Evolutionary conservation across 2,888 invertebrate species (phyloP), one percentile per base, ranked within the genome.

Genomic region (Amblyjoppa proteus): DNA sequence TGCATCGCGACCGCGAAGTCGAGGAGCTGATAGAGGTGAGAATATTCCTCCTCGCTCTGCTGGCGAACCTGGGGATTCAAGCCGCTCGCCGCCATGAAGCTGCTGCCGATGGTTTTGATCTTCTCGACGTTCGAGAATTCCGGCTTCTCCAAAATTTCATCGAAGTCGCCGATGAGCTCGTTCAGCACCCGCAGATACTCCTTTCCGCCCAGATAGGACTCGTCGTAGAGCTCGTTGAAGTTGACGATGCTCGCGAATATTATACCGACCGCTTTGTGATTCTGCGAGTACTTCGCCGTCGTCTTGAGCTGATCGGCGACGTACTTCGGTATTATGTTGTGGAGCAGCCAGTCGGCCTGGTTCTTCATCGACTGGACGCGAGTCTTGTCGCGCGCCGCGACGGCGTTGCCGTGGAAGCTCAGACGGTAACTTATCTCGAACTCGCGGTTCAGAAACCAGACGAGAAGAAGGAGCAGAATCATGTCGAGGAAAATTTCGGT

Each of bases 211-310:
- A 98, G 95, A 94, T 98, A 99, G 71, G 98, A 98, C 93, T 99
- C 99, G 93, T 99, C 99, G 93, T 99, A 99, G 96, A 99, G 97
- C 94, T 99, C 99, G 92, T 98, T 98, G 94, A 99, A 99, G 94
- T 99, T 99, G 0, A 98, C 97, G 89, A 99, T 98, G 91, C 98
- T 98, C 7, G 99, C 99, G 93, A 99, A 99, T 91, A 99, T 97
- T 20, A 99, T 98, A 0, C 97, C 99, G 0, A 98, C 98, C 90
- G 97, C 96, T 93, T 97, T 97, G 94, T 99, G 98, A 93, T 99
- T 99, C 93, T 98, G 98, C 0, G 98, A 99, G 95, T 99, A 99
- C 92, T 97, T 97, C 13, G 98, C 98, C 38, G 98, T 98, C 87
- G 97, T 97, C 94, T 99, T 99, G 80, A 99, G 95, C 92, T 98